phyloP scores from a whole-genome alignment of 2,888 invertebrate species.

The Pseudococcus jackbeardsleyi region DNA sequence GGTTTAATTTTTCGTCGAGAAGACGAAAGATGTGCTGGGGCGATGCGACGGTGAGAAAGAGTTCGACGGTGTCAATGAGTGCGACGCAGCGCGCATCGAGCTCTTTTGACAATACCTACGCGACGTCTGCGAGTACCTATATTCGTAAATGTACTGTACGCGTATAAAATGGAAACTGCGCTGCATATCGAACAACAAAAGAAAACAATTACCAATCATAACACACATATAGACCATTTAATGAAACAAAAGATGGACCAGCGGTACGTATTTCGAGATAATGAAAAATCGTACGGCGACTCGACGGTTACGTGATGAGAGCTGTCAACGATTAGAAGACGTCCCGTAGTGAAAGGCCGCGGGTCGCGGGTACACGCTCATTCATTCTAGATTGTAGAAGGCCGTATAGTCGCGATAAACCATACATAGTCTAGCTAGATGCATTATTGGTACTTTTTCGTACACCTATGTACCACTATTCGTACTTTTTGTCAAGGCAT shows the following conservation, averaged over 20 bases:
- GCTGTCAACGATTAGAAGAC: constrained; percentile 60
- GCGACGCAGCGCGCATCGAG: background rate
- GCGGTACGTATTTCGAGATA: constrained; percentile 30
- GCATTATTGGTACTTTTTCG: too few species aligned
- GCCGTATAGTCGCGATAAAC: background rate
- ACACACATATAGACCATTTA: constrained; percentile 59
- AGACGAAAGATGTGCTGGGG: background rate
- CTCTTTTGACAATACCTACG: background rate
- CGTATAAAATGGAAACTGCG: background rate
- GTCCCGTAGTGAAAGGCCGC: constrained; percentile 56
- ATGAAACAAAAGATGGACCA: constrained; percentile 61
- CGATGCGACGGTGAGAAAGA: background rate
- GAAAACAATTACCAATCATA: constrained; percentile 64
- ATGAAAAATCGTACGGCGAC: constrained; percentile 49
- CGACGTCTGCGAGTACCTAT: background rate
- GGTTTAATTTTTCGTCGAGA: background rate
- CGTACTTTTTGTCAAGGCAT: too few species aligned
- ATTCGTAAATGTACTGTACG: too few species aligned
- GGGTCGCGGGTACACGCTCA: constrained; percentile 31
- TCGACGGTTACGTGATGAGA: constrained; percentile 58
- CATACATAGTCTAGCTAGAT: too few species aligned
- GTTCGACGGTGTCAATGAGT: background rate
- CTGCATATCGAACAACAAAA: constrained; percentile 46
- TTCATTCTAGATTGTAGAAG: background rate
- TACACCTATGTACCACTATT: too few species aligned